Base-by-base conservation (phyloP, 2,888 invertebrate species). In the Athalia circularis region DNA sequence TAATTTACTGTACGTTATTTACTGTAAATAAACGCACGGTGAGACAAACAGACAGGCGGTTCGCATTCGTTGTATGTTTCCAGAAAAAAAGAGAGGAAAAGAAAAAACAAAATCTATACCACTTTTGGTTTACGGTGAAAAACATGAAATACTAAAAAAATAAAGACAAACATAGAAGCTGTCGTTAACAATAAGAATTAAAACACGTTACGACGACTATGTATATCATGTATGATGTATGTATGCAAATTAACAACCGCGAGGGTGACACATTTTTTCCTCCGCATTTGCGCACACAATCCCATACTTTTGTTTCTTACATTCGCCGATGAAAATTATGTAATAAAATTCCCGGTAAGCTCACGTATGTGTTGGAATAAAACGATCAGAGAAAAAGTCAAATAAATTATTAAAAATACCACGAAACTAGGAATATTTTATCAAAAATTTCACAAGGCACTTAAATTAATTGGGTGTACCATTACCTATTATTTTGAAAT, bases 401-500 rank as follows among this genome's bases (percentile, higher is more conserved):
- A 29, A 62, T n/a, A 1, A 3, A 61, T 61, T 15, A 61, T 29
- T 4, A 62, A 9, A 8, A 62, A 15, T 59, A 59, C 57, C 13
- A 59, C 13, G 59, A 11, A 59, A 7, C 9, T 57, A 29, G 2
- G 29, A 29, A 29, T 29, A 29, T 29, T 29, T 1, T 29, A 29
- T 1, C 29, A 29, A 29, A 29, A 29, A 29, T 29, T 29, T 29
- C 29, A 29, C 29, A 29, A 29, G 29, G 29, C 29, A 13, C 50
- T 50, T 65, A 3, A 45, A 9, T n/a, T 9, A 5, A 11, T 45
- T 15, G 5, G 7, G 43, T 45, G 45, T 45, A 7, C 4, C 5
- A 11, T 47, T 48, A 59, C 72, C 43, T 77, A 47, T 62, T 45
- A 77, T 74, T 52, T 84, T 78, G 5, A 86, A 81, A 67, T 85